Conservation (phyloP, 1,140 invertebrate species). For the Maconellicoccus hirsutus region DNA sequence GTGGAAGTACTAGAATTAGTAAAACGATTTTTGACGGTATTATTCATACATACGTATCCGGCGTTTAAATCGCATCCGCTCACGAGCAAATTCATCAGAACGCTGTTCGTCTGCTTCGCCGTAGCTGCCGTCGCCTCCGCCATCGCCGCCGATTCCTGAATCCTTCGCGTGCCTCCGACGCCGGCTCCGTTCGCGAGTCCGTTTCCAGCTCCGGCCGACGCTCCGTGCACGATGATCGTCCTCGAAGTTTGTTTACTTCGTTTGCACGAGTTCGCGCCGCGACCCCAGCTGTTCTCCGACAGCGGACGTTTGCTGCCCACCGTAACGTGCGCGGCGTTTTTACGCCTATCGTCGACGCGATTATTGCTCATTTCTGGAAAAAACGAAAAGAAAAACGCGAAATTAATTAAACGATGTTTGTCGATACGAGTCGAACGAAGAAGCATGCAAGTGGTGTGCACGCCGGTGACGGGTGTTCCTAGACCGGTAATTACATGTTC, state of each 20-base stretch:
- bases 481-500: no score
- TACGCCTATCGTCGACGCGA: not conserved
- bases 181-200: not conserved
- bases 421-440: no score
- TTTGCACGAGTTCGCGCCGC: slow-evolving; percentile 9
- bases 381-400: not conserved
- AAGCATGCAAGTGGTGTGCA: no score
- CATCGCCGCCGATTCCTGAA: not conserved
- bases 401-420: no score
- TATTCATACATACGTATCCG: slow-evolving; percentile 63
- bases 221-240: slow-evolving; percentile 15
- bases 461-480: no score
- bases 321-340: not conserved
- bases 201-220: not conserved
- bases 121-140: slow-evolving; percentile 16
- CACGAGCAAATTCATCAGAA: slow-evolving; percentile 81
- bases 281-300: slow-evolving; percentile 28
- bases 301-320: not conserved
- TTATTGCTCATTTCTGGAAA: not conserved
- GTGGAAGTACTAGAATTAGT: not conserved
- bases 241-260: slow-evolving; percentile 15
- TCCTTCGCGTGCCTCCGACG: slow-evolving; percentile 5
- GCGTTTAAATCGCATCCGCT: slow-evolving; percentile 83
- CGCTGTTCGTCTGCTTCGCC: slow-evolving; percentile 40
- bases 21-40: slow-evolving; percentile 12